Evolutionary conservation across 1,140 invertebrate species (phyloP), one percentile per base, ranked within the genome.

Genomic region (Venturia canescens): DNA sequence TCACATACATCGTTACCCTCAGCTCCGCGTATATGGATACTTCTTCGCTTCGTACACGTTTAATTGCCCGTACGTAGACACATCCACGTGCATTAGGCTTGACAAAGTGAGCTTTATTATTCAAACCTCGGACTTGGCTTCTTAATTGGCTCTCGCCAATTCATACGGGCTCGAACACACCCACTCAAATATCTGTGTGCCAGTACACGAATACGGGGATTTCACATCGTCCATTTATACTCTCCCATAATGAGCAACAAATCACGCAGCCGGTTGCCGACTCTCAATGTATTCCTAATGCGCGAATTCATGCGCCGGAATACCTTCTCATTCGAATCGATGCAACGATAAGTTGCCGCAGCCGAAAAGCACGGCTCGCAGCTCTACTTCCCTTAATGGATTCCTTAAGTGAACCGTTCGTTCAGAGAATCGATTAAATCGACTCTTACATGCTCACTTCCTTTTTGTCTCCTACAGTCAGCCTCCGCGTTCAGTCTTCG

Each of bases 401-500:
- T 75, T 75, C 60, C 2, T 6, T 15, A 7, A 15, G 60, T 78
- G 57, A 78, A 48, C 79, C 23, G 63, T 75, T 79, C 34, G 31
- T 63, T 78, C 72, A 71, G 60, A 29, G 71, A 50, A 75, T 75
- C 71, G 44, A 75, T 75, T 57, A 75, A 75, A 75, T 75, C 71
- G 57, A 3, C 27, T 16, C 6, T n/a, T 18, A 23, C 71, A 60
- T 21, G 38, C 23, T 31, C 76, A 31, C 5, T 38, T 69, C 78
- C 57, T 71, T 79, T 13, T 38, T 44, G 21, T 27, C 18, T 23
- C 23, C 26, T 53, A 9, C 50, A 16, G 18, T 27, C 48, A 53
- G 29, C 38, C 50, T 18, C 66, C 38, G 63, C 78, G 80, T 79
- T 80, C 82, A 44, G 57, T 13, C 27, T 50, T 15, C 48, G 15